Base-by-base conservation (phyloP, 2,888 invertebrate species). In the Phortica okadai region DNA sequence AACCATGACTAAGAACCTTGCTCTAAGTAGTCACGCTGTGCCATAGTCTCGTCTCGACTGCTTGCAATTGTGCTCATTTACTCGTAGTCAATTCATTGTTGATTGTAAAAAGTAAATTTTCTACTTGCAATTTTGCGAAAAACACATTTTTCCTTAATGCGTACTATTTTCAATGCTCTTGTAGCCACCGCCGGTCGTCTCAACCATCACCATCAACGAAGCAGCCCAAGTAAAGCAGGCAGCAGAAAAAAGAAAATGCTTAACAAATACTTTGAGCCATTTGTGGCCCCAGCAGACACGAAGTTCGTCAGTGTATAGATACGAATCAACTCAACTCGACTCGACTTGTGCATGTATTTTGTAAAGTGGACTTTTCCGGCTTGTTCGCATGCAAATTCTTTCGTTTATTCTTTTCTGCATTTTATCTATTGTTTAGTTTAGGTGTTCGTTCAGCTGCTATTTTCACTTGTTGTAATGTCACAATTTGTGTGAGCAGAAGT, bases 41-140 rank as follows among this genome's bases (percentile, higher is more conserved):
- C 33, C 33, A 33, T 33, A 33, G 33, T 33, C 33, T 33, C 33
- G 41, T 10, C 14, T n/a, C 41, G 66, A 1, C 42, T 44, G 66
- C 66, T n/a, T 33, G 41, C 42, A 69, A 14, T 72, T 72, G 33
- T 56, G 70, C 70, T 72, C 70, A 72, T 72, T 72, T 72, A 33
- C 54, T 72, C 25, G 70, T 72, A 56, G 56, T 72, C 70, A 72
- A 72, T 72, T 72, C 70, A 72, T 56, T 72, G 70, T 72, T 72
- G 70, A 72, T 70, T 50, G 69, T 70, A 50, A 21, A 70, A 67
- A 70, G 42, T 41, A 42, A 70, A 70, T 42, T 72, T 72, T 72
- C 45, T 54, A 72, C 54, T 33, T 72, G 70, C 70, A 72, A 72
- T 72, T 72, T 72, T 11, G 54, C 10, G 62, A 62, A 62, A 56